Percentiles rank a stretch among this genome's conserved stretches.
Evolutionary conservation across 53 echinoderm and acorn worm species (phyloP).

Genomic region (Pentamera pediparva): DNA sequence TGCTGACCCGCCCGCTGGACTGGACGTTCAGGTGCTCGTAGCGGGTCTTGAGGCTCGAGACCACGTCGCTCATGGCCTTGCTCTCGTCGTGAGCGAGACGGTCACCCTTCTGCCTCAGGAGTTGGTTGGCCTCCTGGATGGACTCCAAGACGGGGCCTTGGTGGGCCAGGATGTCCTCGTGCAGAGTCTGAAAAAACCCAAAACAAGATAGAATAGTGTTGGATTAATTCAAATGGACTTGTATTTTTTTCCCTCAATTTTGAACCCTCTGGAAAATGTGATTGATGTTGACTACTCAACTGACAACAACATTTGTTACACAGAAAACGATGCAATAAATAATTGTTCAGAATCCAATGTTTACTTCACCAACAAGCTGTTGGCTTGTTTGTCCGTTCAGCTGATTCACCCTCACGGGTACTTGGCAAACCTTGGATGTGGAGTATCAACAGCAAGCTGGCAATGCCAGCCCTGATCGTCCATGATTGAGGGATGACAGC

Average conservation of each 20-base stretch:
- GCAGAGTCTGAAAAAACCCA: slow-evolving; percentile 48
- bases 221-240: neutral
- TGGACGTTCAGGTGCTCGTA: slow-evolving; percentile 87
- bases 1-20: slow-evolving; percentile 72
- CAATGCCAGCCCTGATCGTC: too few species aligned
- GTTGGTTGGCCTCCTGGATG: slow-evolving; percentile 82
- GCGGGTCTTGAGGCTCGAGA: slow-evolving; percentile 66
- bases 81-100: slow-evolving; percentile 69
- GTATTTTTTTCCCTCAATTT: neutral
- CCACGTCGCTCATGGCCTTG: slow-evolving; percentile 39
- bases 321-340: too few species aligned
- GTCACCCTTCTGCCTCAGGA: slow-evolving; percentile 82
- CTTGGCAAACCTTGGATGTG: too few species aligned
- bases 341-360: too few species aligned
- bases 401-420: too few species aligned
- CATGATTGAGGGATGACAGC: too few species aligned
- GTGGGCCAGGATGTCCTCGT: slow-evolving; percentile 84
- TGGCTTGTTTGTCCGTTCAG: too few species aligned
- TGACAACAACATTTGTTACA: too few species aligned
- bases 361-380: too few species aligned
- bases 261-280: neutral
- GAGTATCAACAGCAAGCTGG: too few species aligned
- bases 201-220: neutral
- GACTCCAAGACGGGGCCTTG: slow-evolving; percentile 88
- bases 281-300: too few species aligned